Base-by-base conservation (phyloP, 1,140 invertebrate genomes). In the Drosophila kikkawai region DNA sequence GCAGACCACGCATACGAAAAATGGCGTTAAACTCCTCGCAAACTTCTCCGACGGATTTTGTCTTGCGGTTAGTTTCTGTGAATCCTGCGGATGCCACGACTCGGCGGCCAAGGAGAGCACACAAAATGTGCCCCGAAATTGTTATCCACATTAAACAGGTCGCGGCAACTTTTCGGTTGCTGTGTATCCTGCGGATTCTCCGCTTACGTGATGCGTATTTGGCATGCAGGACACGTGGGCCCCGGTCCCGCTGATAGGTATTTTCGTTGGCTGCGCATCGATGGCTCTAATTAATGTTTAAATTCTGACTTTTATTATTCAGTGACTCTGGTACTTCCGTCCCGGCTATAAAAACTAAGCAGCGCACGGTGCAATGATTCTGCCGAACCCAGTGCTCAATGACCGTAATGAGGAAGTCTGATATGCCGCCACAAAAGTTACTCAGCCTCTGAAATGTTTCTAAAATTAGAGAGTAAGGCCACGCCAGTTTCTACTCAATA, bases 221-320 rank as follows among this genome's bases (percentile, higher is more conserved):
- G 37, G 68, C 79, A 88, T 88, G 65, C 80, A 70, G 61, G 55
- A 71, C 63, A 68, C 77, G 68, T 69, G 58, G 29, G 42, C 58
- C 61, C n/a, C 7, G 47, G 66, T 59, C 50, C 57, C 73, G 61
- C 47, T 51, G 58, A 82, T 79, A 56, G 68, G 67, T 86, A 82
- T 71, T 51, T 79, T 50, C 67, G 79, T 70, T 81, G 75, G 75
- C 42, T 80, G 37, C 80, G 77, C 79, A 76, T 66, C 69, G 66
- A 75, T 88, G 69, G 69, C 59, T 79, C 81, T 88, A 90, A 88
- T 88, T 88, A 90, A 84, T 90, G 80, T 75, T 88, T 90, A 81
- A 88, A 90, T 67, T 88, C 68, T 66, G 60, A 74, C 63, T 80
- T 87, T 83, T 75, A 87, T 80, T 87, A 88, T 86, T 75, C 82